Percentiles rank a stretch among this genome's conserved stretches.
Conservation (phyloP, 2,113 vertebrate species). For the Chaetodon trifascialis region DNA sequence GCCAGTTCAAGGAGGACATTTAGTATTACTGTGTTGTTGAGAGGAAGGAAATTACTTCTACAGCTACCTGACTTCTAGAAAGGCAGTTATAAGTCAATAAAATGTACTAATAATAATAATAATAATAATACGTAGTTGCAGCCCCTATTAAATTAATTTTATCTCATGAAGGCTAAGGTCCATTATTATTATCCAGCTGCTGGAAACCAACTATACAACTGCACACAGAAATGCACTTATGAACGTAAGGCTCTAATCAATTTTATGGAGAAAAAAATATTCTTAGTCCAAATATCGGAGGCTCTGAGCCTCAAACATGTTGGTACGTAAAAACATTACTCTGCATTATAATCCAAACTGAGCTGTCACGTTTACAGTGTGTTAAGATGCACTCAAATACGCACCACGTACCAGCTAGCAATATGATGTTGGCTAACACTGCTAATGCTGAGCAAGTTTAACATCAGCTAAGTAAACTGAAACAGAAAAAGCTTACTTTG, state of each 20-base stretch:
- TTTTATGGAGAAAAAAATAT: not conserved
- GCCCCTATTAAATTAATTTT: not conserved
- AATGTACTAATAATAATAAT: not conserved
- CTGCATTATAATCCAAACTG: not conserved
- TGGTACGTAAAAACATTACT: no score
- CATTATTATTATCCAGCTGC: not conserved
- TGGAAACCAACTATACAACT: no score
- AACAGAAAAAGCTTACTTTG: conserved; percentile 4
- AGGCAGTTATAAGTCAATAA: not conserved
- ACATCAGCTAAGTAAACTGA: not conserved
- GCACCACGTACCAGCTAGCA: not conserved
- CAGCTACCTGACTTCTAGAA: not conserved
- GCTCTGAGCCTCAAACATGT: not conserved
- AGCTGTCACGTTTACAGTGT: not conserved
- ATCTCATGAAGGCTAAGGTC: not conserved
- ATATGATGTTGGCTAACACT: not conserved
- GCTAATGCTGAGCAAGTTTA: not conserved
- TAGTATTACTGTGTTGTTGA: not conserved
- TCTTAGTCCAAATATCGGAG: not conserved
- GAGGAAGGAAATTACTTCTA: not conserved
- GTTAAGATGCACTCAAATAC: no score
- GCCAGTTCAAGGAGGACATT: not conserved
- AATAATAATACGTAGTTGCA: not conserved
- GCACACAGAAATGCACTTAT: no score
- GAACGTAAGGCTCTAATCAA: no score